A percentile compares a stretch with the other conserved stretches of the same genome.
Conservation (phyloP, 2,888 invertebrate species). For the Tyria jacobaeae region DNA sequence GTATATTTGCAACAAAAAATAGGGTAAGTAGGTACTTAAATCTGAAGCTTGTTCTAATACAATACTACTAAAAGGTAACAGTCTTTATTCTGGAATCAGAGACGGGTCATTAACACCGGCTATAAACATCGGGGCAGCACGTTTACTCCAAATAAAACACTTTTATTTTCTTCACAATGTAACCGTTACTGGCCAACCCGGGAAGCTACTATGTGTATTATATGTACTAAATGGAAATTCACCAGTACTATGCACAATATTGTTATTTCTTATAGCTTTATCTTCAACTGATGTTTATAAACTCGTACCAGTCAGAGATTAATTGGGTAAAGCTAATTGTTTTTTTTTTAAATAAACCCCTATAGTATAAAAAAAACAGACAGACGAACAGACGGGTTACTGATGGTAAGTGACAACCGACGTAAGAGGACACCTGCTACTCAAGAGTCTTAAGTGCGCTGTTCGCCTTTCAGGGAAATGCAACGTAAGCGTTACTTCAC, state of each 20-base stretch:
- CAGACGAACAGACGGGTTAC: no score
- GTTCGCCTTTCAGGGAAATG: no score
- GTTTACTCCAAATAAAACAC: constrained; percentile 19
- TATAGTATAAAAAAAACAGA: no score
- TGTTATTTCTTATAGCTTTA: neutral
- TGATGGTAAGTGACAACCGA: no score
- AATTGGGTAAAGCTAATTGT: no score
- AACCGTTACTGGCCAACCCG: constrained; percentile 7
- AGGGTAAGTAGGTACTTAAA: neutral
- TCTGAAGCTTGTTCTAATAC: constrained; percentile 7
- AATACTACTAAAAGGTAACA: constrained; percentile 2
- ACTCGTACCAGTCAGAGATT: no score
- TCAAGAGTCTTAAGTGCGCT: no score
- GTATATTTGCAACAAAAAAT: neutral
- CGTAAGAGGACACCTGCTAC: no score
- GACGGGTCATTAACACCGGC: constrained; percentile 16
- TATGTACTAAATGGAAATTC: constrained; percentile 1
- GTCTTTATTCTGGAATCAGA: constrained; percentile 13
- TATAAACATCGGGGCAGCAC: constrained; percentile 15
- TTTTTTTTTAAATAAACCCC: no score
- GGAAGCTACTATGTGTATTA: constrained; percentile 2
- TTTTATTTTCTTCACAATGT: constrained; percentile 24
- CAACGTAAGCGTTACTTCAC: no score
- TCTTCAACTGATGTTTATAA: neutral
- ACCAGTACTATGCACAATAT: neutral